A percentile compares a stretch with the other conserved stretches of the same genome.
phyloP scores from a whole-genome alignment of 2,797 vertebrate species.

The Lagocephalus sceleratus region DNA sequence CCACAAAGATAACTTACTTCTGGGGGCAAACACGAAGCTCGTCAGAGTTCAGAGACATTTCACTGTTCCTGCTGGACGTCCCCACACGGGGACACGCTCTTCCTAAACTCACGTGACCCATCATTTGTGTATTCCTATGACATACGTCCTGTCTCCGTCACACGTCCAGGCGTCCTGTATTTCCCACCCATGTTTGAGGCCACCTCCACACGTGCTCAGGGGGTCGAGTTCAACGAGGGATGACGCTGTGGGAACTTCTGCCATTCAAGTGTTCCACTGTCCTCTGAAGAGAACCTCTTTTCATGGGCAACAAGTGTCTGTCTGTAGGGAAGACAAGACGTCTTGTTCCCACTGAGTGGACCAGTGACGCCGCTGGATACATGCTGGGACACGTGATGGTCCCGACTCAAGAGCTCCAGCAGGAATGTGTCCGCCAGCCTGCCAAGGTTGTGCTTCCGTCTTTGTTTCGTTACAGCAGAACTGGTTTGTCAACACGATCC shows the following conservation, averaged over 20 bases:
- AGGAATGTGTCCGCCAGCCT: not conserved
- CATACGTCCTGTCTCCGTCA: too few relatives aligned
- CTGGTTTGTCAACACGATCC: conserved; percentile 15
- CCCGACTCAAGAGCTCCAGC: not conserved
- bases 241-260: not conserved
- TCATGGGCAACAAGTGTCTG: conserved; percentile 32
- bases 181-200: not conserved
- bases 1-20: too few relatives aligned
- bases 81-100: too few relatives aligned
- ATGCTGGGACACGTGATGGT: conserved; percentile 13
- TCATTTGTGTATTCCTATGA: too few relatives aligned
- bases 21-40: too few relatives aligned
- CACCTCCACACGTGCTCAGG: conserved; percentile 7
- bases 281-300: conserved; percentile 11
- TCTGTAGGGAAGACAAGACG: conserved; percentile 12
- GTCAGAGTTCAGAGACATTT: too few relatives aligned
- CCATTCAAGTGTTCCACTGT: not conserved
- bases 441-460: not conserved
- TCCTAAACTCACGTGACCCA: too few relatives aligned
- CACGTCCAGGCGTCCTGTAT: too few relatives aligned
- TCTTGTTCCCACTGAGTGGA: conserved; percentile 25
- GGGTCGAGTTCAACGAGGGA: not conserved
- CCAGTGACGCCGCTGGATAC: conserved; percentile 1
- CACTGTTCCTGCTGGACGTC: too few relatives aligned
- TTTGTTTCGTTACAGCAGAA: conserved; percentile 6